Evolutionary conservation across 2,888 invertebrate species (phyloP), one percentile per base, ranked within the genome.

Genomic region (Platycnemis pennipes): DNA sequence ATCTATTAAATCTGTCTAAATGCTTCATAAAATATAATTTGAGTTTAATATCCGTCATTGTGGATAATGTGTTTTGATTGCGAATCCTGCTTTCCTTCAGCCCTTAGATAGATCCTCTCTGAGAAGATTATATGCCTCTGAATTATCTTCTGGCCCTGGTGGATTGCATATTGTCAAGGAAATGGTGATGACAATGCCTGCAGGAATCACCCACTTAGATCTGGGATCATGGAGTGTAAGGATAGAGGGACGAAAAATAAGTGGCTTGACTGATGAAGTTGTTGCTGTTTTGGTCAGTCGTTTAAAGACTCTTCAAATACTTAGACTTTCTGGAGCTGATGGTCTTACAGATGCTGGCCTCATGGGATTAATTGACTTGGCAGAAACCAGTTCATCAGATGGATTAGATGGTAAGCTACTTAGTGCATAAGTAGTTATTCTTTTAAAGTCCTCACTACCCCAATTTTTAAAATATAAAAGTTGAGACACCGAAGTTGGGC

Each of bases 261-360:
- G 97, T 96, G 97, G 97, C n/a, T 97, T 98, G 0, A 98, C 98
- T 5, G 98, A 98, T 95, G 97, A 97, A 94, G 97, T 97, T 37
- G 96, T 98, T 94, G 97, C 98, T 96, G 97, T 97, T 86, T 97
- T 98, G 95, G 97, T 98, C 95, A 97, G 97, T 95, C 97, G 98
- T 95, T 97, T 98, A 95, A 96, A 97, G 31, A 96, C 97, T 95
- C 96, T 98, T 86, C 97, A 97, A 85, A 97, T 96, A 44, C 96
- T 98, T 88, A 97, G 97, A 94, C 96, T 98, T 94, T 97, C 97
- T 95, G 97, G 97, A 95, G 98, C 98, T 96, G 97, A 97, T 95
- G 97, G 97, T 96, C 97, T 98, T 56, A 98, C 98, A 19, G 98
- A 98, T 96, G 97, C 97, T 53, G 98, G 98, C 0, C 96, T 98